These are phyloP conservation scores for Labia minor DNA, from an alignment of 2,888 invertebrate genomes.

Conservation along the genomic window DNA sequence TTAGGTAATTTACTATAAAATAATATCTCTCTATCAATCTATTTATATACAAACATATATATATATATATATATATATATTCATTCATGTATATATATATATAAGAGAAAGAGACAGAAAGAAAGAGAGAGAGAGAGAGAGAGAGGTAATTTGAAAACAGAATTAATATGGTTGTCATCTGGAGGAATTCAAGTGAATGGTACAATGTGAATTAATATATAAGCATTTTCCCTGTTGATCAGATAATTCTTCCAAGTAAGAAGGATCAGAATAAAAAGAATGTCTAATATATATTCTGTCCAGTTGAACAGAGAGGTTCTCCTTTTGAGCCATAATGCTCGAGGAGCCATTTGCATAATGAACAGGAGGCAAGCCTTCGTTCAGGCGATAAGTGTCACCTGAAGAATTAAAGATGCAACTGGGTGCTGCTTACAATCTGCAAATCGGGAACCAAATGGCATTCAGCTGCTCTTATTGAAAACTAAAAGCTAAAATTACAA, in stretches of 20 bases:
- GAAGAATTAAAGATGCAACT: not conserved
- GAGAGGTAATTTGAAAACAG: not conserved
- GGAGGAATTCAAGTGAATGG: not conserved
- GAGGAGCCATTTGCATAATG: not conserved
- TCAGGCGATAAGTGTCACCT: constrained; percentile 8
- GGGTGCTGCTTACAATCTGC: not conserved
- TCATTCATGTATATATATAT: no score
- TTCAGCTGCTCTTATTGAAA: no score
- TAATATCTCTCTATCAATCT: no score
- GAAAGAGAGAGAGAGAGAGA: no score
- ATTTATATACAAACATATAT: no score
- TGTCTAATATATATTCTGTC: constrained; percentile 13
- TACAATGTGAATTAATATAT: constrained; percentile 8
- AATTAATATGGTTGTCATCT: constrained; percentile 13
- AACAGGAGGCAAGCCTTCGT: not conserved
- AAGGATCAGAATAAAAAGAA: not conserved
- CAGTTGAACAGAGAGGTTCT: not conserved
- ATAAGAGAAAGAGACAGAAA: no score
- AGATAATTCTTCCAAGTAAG: not conserved
- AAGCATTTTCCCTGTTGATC: not conserved
- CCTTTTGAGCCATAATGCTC: not conserved
- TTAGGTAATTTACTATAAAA: no score
- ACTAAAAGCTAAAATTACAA: no score
- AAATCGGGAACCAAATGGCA: not conserved
- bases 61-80: not conserved